Evolutionary conservation across 2,113 vertebrate species (phyloP).

Genomic region (Columba livia): DNA sequence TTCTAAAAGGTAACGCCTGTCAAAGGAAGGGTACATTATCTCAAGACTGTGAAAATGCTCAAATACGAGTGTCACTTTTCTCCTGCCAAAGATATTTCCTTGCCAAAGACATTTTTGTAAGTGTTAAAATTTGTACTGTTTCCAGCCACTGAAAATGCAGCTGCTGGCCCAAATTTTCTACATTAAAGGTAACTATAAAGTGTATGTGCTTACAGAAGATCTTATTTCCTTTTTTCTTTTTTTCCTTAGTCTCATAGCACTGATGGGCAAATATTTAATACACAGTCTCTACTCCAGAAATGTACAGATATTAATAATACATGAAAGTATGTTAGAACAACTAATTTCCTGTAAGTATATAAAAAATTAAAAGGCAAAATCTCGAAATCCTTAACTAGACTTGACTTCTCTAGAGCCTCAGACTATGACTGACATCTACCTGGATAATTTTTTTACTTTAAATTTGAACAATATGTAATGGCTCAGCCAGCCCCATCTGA

Average conservation of each 20-base stretch:
- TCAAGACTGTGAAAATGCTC: background rate
- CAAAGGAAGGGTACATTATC: background rate
- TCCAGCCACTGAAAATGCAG: background rate
- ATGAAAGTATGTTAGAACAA: background rate
- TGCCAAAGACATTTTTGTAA: background rate
- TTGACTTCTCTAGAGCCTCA: background rate
- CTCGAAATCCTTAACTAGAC: background rate
- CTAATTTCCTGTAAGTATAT: background rate
- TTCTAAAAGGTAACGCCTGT: background rate
- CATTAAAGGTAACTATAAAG: background rate
- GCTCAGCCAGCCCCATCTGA: background rate
- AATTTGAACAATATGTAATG: background rate
- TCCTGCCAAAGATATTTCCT: background rate
- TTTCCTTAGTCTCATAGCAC: background rate
- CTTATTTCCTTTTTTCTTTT: background rate
- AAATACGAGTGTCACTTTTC: background rate
- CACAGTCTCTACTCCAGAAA: background rate
- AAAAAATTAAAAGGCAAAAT: background rate
- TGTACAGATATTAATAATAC: background rate
- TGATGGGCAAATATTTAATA: background rate
- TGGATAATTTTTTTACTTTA: background rate
- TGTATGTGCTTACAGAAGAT: background rate
- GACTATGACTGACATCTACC: background rate
- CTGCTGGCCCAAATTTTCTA: background rate
- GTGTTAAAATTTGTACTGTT: background rate